Base-by-base conservation (phyloP, 2,888 invertebrate species). In the Trypoxylon attenuatum region DNA sequence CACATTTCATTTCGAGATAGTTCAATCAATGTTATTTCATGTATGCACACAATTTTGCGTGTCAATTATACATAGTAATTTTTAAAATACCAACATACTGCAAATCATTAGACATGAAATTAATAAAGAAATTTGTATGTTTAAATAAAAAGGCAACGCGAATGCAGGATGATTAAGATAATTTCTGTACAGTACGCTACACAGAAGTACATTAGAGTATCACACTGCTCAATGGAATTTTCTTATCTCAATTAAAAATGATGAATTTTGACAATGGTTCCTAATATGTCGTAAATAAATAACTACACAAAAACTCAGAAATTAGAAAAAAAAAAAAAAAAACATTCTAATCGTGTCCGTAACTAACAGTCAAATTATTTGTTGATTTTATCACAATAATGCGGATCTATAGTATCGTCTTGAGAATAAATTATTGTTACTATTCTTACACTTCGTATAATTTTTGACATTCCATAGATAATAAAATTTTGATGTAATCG, bases 401-500 rank as follows among this genome's bases (percentile, higher is more conserved):
- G 53, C 63, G 66, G 60, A 69, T 69, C 64, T 63, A 61, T 65
- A 69, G 51, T 70, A 74, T 66, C 68, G 62, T 60, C 55, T 71
- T 64, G 58, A 64, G 66, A 77, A 79, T 78, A 79, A 72, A 79
- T n/a, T 79, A 77, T 54, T 72, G 63, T 68, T 73, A 73, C 64
- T 71, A 71, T 68, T 68, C 65, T 67, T 77, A 73, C 55, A 71
- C 66, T 68, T 75, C 52, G 64, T 66, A 62, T 61, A 72, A 72
- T 70, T 70, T n/a, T 77, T 54, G 67, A 64, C 58, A 71, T 61
- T 76, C 78, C 74, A 80, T 77, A 78, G 76, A 70, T 75, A 76
- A 78, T 57, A 63, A 74, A 77, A 77, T 77, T 82, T 80, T 50
- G 64, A 33, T 41, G 54, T 64, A 54, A 49, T 61, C 46, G 52